Base-by-base conservation (phyloP, 2,113 vertebrate genomes). In the Brachyistius frenatus region DNA sequence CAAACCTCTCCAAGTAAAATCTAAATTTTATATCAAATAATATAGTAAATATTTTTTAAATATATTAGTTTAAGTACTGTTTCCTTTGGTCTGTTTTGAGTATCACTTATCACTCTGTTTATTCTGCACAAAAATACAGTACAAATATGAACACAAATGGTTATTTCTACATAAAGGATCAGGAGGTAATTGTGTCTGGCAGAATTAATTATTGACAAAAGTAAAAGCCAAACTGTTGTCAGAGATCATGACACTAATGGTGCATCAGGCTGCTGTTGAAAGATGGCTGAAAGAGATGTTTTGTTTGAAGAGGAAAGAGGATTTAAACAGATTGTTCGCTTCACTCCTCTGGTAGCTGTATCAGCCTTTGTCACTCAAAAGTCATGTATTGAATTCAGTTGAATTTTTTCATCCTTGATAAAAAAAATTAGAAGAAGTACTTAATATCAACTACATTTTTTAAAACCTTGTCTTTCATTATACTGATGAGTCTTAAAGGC, bases 11-110 rank as follows among this genome's bases (percentile, higher is more conserved):
- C 41, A 61, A 66, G 35, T 32, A 23, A 68, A 44, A 52, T 4
- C 15, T 35, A 35, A 72, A 72, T 55, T 44, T 33, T n/a, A 58
- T 32, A 63, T 64, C 14, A 64, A 33, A 55, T 47, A 47, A 68
- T 55, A 6, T 7, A 62, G 33, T n/a, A 32, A 52, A 32, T 80
- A 0, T 31, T 49, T 30, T 30, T 10, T 1, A 2, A 32, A 14
- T 2, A 3, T 52, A 36, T 58, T 49, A 46, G 41, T 33, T 36
- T 13, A 41, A 14, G 5, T 15, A 32, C 47, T 49, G 5, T 44
- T 44, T 44, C 13, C 10, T 15, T 71, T 23, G 10, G 3, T 54
- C 31, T 53, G 63, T 32, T 52, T 36, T 36, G 9, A 44, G 2
- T 44, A 3, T 55, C 44, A 36, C 15, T 23, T 5, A 47, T 5